These are phyloP conservation scores for Centropristis striata DNA, from an alignment of 2,113 vertebrate species.

Conservation along the genomic window DNA sequence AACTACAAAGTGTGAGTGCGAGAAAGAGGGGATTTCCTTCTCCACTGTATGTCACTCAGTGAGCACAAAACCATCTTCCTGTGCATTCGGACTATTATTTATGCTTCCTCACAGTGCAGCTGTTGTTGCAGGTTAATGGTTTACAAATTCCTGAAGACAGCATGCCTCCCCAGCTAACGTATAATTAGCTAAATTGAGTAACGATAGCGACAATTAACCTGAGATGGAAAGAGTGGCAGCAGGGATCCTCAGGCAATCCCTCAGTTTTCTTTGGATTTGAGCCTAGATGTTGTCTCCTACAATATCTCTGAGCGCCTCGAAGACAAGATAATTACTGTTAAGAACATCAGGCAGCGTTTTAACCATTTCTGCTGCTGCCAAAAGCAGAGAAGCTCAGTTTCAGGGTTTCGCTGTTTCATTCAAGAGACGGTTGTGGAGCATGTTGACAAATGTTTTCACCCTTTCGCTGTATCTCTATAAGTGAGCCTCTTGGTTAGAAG, in stretches of 20 bases:
- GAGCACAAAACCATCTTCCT: conserved; percentile 48
- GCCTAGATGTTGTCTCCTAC: conserved; percentile 55
- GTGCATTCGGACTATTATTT: conserved; percentile 41
- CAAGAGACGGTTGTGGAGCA: not conserved
- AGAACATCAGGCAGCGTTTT: conserved; percentile 30
- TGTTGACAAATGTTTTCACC: conserved; percentile 69
- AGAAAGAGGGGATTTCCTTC: conserved; percentile 66
- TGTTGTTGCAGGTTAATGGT: conserved; percentile 71
- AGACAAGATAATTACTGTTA: conserved; percentile 71
- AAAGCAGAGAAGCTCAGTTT: conserved; percentile 29
- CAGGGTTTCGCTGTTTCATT: conserved; percentile 18
- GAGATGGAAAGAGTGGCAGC: conserved; percentile 40
- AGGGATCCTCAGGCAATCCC: conserved; percentile 39
- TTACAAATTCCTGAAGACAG: conserved; percentile 76
- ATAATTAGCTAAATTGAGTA: conserved; percentile 73
- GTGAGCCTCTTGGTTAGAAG: conserved; percentile 39
- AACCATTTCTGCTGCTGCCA: conserved; percentile 38
- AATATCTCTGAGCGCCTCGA: conserved; percentile 34
- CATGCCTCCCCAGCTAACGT: conserved; percentile 57
- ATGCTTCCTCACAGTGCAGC: conserved; percentile 53
- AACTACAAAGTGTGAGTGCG: conserved; percentile 59
- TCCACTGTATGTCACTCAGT: conserved; percentile 56
- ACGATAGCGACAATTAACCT: conserved; percentile 76
- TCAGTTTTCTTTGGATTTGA: conserved; percentile 55
- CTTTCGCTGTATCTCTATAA: conserved; percentile 33